These are phyloP conservation scores for Acanthurus leucopareius DNA, from an alignment of 2,797 vertebrate species.

Conservation along the genomic window DNA sequence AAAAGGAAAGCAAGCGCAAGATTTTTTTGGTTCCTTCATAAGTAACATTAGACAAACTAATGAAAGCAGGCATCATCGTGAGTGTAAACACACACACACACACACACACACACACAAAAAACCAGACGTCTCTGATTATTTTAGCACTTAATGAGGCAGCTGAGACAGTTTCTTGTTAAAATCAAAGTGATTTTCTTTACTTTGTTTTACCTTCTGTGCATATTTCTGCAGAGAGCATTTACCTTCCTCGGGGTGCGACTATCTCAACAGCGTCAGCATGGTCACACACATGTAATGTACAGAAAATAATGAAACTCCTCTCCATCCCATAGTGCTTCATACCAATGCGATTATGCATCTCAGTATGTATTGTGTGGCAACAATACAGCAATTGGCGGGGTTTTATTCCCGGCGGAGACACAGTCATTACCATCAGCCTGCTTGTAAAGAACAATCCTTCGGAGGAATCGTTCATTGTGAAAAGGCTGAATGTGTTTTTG, in stretches of 20 bases:
- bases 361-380: slow-evolving; percentile 1
- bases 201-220: not conserved
- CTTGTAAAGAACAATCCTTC: not conserved
- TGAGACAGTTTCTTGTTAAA: not conserved
- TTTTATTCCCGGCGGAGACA: not conserved
- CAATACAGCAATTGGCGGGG: slow-evolving; percentile 9
- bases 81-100: not conserved
- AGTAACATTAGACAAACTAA: not conserved
- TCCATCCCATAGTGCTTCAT: not conserved
- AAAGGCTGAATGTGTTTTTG: slow-evolving; percentile 22
- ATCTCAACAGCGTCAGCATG: not conserved
- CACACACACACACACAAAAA: no score
- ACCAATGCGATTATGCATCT: not conserved
- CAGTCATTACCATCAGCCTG: slow-evolving; percentile 3
- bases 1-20: no score
- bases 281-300: not conserved
- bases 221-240: not conserved
- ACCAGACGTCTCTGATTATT: no score
- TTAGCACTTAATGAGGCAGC: not conserved
- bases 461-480: slow-evolving; percentile 11
- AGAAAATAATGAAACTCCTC: not conserved
- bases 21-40: no score
- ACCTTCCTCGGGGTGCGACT: not conserved
- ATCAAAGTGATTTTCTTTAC: not conserved
- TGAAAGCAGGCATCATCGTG: not conserved